Base-by-base conservation (phyloP, 2,888 invertebrate species). In the Erebia epiphron region DNA sequence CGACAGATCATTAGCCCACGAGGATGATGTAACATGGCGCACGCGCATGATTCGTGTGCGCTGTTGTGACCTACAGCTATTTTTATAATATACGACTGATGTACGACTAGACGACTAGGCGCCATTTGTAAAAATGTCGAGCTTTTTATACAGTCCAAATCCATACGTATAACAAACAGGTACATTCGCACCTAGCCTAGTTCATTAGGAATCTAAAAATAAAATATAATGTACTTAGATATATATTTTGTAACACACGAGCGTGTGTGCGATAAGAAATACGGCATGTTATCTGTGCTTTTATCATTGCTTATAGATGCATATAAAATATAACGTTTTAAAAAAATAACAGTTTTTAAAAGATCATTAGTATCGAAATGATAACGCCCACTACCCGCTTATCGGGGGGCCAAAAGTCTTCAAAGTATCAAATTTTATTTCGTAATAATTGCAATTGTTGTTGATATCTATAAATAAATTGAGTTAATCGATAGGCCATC, bases 21-120 rank as follows among this genome's bases (percentile, higher is more conserved):
- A 70, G 70, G 72, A 68, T 72, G 72, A 72, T 63, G 66, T 64
- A 68, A 70, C 74, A 74, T 58, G 70, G 11, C 72, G 72, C 74
- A 74, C 63, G 74, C 72, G 72, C 74, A 68, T 74, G 72, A 18
- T 54, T 66, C 74, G 72, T 74, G 72, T 9, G 14, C 60, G 43
- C 58, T 49, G 56, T 49, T 67, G 14, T 49, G 67, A 67, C 46
- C 49, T 67, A 58, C 58, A 26, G 46, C 49, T 58, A 67, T 67
- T 49, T 58, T 67, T 67, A 67, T 16, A 58, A n/a, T 26, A 46
- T 26, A 58, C 67, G 67, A 67, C 49, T 16, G 16, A 21, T 10
- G 14, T 49, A 26, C 67, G 58, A 67, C 21, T 13, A 67, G 49
- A 67, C 67, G 58, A 67, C 65, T 16, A 4, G n/a, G 41, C 43